Conservation (phyloP, 2,888 invertebrate species). For the Meteorus cinctellus region DNA sequence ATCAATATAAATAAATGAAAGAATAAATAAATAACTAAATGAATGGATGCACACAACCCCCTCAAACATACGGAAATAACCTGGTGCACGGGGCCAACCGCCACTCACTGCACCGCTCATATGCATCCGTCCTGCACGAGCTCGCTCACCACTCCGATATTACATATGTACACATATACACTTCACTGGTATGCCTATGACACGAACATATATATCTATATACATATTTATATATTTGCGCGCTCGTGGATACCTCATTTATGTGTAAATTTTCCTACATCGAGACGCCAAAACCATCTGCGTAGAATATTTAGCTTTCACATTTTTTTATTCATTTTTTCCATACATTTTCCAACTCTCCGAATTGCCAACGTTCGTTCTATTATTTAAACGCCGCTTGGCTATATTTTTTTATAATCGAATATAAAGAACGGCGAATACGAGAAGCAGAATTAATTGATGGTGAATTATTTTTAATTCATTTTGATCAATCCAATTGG, state of each 20-base stretch:
- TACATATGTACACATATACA: conserved; percentile 45
- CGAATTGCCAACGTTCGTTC: neutral
- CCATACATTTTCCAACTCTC: conserved; percentile 1
- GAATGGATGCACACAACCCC: conserved; percentile 44
- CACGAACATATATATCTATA: conserved; percentile 42
- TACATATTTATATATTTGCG: conserved; percentile 26
- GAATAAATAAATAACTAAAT: conserved; percentile 47
- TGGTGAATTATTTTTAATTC: neutral
- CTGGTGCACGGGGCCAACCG: conserved; percentile 68
- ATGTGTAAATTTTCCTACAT: conserved; percentile 38
- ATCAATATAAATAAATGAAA: conserved; percentile 35
- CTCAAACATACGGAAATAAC: conserved; percentile 52
- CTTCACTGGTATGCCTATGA: conserved; percentile 55
- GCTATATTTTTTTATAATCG: neutral
- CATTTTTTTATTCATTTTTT: conserved; percentile 16
- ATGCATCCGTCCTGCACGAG: conserved; percentile 71
- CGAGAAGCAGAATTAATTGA: neutral
- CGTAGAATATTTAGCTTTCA: conserved; percentile 40
- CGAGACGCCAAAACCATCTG: conserved; percentile 38
- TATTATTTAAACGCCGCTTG: neutral
- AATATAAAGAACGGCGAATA: neutral
- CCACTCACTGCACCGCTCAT: conserved; percentile 71
- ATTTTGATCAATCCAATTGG: neutral
- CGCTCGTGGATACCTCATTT: conserved; percentile 39
- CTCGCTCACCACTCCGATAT: conserved; percentile 63